These are phyloP conservation scores for Drosophila saltans DNA, from an alignment of 1,140 invertebrate species.

Conservation along the genomic window DNA sequence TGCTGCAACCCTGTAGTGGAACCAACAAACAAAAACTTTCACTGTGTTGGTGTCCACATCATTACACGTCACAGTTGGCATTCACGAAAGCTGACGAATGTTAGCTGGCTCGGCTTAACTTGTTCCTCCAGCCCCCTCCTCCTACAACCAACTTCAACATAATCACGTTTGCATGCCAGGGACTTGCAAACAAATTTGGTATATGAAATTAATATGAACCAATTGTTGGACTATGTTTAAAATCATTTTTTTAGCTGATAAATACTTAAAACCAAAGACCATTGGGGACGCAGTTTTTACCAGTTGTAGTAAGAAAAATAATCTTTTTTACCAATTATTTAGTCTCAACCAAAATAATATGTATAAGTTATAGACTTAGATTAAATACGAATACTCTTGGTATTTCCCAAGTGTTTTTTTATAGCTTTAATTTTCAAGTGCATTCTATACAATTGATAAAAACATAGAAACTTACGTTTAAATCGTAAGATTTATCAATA, in stretches of 20 bases:
- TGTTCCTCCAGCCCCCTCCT: slow-evolving; percentile 2
- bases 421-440: too few relatives aligned
- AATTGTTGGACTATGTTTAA: not conserved
- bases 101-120: not conserved
- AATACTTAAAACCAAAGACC: too few relatives aligned
- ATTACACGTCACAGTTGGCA: slow-evolving; percentile 54
- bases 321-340: too few relatives aligned
- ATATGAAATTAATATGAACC: not conserved
- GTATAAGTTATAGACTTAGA: too few relatives aligned
- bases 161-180: slow-evolving; percentile 40
- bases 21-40: not conserved
- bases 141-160: slow-evolving; percentile 35
- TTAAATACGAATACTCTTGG: too few relatives aligned
- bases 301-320: too few relatives aligned
- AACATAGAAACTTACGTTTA: too few relatives aligned
- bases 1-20: slow-evolving; percentile 17
- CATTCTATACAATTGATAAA: too few relatives aligned
- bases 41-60: slow-evolving; percentile 1
- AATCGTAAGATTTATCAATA: not conserved
- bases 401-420: too few relatives aligned
- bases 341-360: too few relatives aligned
- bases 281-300: too few relatives aligned
- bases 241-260: too few relatives aligned
- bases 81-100: slow-evolving; percentile 29
- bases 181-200: slow-evolving; percentile 42